These are phyloP conservation scores for Gila robusta DNA, from an alignment of 2,797 vertebrate species.

Conservation along the genomic window DNA sequence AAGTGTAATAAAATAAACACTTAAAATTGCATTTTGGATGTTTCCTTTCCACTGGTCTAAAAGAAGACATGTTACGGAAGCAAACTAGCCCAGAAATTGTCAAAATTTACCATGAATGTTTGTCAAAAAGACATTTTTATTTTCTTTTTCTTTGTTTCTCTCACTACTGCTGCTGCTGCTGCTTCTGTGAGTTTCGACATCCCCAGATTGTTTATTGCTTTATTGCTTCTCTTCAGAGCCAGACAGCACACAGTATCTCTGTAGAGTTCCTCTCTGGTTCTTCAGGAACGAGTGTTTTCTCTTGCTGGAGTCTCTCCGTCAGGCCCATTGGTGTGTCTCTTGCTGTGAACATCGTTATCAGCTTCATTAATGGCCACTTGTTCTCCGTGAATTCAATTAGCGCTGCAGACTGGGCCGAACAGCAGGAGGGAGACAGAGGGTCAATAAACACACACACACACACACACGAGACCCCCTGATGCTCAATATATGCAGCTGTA, in stretches of 20 bases:
- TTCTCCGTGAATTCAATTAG: slow-evolving; percentile 47
- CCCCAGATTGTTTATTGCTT: slow-evolving; percentile 29
- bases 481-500: slow-evolving; percentile 28
- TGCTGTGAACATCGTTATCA: slow-evolving; percentile 18
- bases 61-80: background rate
- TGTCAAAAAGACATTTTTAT: background rate
- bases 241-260: slow-evolving; percentile 7
- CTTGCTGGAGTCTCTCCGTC: background rate
- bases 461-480: slow-evolving; percentile 28
- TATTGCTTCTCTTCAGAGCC: slow-evolving; percentile 31
- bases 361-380: slow-evolving; percentile 47
- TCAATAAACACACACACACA: slow-evolving; percentile 43
- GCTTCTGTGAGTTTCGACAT: background rate
- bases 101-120: background rate
- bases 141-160: background rate
- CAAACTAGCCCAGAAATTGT: background rate
- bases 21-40: background rate
- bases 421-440: background rate
- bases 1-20: background rate
- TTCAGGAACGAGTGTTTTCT: background rate
- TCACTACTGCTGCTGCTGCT: background rate
- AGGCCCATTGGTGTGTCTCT: background rate
- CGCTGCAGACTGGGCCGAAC: background rate
- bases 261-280: background rate
- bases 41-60: background rate